These are phyloP conservation scores for Chrysolina americana DNA, from an alignment of 2,888 invertebrate species.

Conservation along the genomic window DNA sequence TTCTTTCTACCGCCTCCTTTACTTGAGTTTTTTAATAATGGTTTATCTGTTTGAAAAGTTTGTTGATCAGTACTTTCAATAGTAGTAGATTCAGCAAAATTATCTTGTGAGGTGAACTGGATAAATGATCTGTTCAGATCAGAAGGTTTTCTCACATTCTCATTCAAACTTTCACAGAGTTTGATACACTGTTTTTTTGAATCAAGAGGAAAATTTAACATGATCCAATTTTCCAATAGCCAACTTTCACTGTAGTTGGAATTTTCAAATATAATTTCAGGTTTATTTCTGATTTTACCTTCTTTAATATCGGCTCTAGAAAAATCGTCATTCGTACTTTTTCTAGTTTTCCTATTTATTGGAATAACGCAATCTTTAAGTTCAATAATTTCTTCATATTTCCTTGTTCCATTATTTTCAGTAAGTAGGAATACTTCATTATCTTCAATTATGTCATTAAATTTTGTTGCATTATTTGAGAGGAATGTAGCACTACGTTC, in stretches of 20 bases:
- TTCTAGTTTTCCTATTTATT: background rate
- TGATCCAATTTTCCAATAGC: background rate
- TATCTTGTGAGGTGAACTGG: background rate
- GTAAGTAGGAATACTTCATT: too few relatives aligned
- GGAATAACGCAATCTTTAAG: background rate
- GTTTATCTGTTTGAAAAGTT: background rate
- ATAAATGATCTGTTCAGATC: background rate
- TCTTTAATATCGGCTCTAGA: background rate
- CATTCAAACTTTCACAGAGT: background rate
- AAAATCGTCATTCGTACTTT: background rate
- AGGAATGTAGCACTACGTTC: background rate
- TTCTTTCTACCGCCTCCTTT: constrained; percentile 3
- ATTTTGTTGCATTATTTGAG: background rate
- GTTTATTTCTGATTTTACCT: background rate
- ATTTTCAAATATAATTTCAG: background rate
- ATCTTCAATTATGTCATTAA: background rate
- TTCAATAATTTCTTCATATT: too few relatives aligned
- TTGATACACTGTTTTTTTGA: background rate
- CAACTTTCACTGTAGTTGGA: background rate
- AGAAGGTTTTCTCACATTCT: background rate
- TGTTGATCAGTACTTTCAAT: background rate
- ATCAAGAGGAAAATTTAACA: background rate
- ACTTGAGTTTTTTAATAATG: background rate
- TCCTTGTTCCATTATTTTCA: too few relatives aligned
- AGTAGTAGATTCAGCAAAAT: background rate